Evolutionary conservation across 2,888 invertebrate species (phyloP).

Genomic region (Agrotis segetum): DNA sequence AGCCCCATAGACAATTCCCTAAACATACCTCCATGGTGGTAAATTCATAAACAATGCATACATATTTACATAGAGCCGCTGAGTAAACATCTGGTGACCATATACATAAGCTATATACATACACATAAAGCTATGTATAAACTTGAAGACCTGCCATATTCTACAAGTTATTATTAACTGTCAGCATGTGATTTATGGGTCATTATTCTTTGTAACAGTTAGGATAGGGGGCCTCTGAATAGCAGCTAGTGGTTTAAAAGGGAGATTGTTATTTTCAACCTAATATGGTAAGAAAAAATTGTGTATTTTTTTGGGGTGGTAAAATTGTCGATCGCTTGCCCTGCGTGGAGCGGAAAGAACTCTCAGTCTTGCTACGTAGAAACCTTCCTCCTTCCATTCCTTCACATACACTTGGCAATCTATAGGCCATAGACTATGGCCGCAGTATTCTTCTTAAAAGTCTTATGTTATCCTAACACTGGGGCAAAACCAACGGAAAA

Average conservation of each 20-base stretch:
- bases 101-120: background rate
- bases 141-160: conserved; percentile 31
- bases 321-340: too few relatives aligned
- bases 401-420: too few relatives aligned
- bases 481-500: too few relatives aligned
- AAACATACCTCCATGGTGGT: background rate
- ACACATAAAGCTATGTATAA: background rate
- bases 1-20: conserved; percentile 1
- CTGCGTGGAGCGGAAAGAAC: too few relatives aligned
- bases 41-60: conserved; percentile 30
- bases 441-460: too few relatives aligned
- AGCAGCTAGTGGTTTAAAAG: background rate
- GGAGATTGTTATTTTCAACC: background rate
- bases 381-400: too few relatives aligned
- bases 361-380: too few relatives aligned
- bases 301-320: too few relatives aligned
- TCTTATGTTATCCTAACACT: too few relatives aligned
- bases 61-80: background rate
- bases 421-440: too few relatives aligned
- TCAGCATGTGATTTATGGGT: conserved; percentile 2
- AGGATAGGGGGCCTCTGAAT: background rate
- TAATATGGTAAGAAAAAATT: background rate
- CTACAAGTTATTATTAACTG: conserved; percentile 14
- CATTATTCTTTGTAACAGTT: background rate
- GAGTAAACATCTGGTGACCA: conserved; percentile 41